Conservation (phyloP, 2,797 vertebrate species). For the Macropodus opercularis region DNA sequence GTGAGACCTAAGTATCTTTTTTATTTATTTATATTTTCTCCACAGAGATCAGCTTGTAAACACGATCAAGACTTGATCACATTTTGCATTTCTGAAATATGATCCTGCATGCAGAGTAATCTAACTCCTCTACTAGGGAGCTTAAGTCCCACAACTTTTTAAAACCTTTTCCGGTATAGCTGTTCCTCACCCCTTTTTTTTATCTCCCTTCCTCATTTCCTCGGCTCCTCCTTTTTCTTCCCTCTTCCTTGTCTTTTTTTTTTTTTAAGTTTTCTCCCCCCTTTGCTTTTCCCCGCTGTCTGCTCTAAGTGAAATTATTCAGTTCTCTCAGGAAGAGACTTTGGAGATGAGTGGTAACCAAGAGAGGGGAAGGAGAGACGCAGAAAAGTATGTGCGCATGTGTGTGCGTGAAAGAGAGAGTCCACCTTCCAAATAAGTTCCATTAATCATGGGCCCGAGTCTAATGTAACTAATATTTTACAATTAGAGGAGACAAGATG, state of each 20-base stretch:
- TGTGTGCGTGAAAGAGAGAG: slow-evolving; percentile 79
- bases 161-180: slow-evolving; percentile 42
- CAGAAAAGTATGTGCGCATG: slow-evolving; percentile 43
- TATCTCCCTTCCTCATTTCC: slow-evolving; percentile 42
- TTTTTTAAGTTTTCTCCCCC: slow-evolving; percentile 11
- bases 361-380: slow-evolving; percentile 32
- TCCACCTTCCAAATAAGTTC: slow-evolving; percentile 99
- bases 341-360: slow-evolving; percentile 79
- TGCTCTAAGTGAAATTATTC: slow-evolving; percentile 97
- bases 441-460: slow-evolving; percentile 99
- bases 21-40: too few relatives aligned
- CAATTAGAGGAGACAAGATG: slow-evolving; percentile 99
- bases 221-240: slow-evolving; percentile 47
- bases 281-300: slow-evolving; percentile 83
- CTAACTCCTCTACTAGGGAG: slow-evolving; percentile 29
- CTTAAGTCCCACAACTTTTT: slow-evolving; percentile 48
- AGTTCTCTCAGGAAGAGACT: slow-evolving; percentile 95
- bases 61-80: slow-evolving; percentile 56
- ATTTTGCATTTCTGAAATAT: slow-evolving; percentile 25
- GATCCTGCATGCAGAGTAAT: slow-evolving; percentile 36
- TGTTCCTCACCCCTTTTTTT: slow-evolving; percentile 27
- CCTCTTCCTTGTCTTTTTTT: slow-evolving; percentile 12
- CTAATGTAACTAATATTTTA: slow-evolving; percentile 99
- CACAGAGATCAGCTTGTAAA: slow-evolving; percentile 67
- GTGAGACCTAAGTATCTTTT: slow-evolving; percentile 4